Evolutionary conservation across 1,140 invertebrate genomes (phyloP).

Genomic region (Trinorchestia longiramus): DNA sequence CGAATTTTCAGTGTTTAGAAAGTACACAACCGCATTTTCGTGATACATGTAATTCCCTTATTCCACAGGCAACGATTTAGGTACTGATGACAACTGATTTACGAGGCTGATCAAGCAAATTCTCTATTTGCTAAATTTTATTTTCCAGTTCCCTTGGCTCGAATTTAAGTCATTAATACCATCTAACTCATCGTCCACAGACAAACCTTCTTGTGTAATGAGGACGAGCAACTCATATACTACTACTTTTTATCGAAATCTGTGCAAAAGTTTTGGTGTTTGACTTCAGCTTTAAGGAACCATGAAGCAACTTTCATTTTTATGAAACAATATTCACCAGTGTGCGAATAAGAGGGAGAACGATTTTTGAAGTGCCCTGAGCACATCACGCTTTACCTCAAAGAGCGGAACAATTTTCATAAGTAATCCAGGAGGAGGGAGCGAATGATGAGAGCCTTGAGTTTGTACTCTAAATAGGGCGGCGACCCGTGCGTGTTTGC

Average conservation of each 20-base stretch:
- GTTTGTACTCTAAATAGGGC: constrained; percentile 41
- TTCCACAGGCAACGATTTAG: too few species aligned
- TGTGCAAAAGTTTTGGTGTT: neutral
- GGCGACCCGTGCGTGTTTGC: neutral
- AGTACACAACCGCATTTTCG: too few species aligned
- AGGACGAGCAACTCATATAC: neutral
- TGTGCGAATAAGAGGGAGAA: neutral
- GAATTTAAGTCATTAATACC: neutral
- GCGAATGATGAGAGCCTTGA: neutral
- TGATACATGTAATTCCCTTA: too few species aligned
- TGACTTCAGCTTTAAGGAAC: neutral
- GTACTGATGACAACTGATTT: too few species aligned
- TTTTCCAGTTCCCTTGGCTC: neutral
- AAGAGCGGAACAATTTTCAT: neutral
- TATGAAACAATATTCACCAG: neutral
- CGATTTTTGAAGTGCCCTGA: neutral
- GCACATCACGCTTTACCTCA: neutral
- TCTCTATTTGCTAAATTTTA: too few species aligned
- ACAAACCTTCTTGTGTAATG: neutral
- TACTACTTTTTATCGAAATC: neutral
- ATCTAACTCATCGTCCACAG: neutral
- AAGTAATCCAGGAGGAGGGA: neutral
- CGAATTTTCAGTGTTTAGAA: too few species aligned
- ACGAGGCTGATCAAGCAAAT: too few species aligned
- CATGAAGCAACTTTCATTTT: neutral